phyloP scores from a whole-genome alignment of 2,797 vertebrate genomes.

The Sphenodon punctatus region DNA sequence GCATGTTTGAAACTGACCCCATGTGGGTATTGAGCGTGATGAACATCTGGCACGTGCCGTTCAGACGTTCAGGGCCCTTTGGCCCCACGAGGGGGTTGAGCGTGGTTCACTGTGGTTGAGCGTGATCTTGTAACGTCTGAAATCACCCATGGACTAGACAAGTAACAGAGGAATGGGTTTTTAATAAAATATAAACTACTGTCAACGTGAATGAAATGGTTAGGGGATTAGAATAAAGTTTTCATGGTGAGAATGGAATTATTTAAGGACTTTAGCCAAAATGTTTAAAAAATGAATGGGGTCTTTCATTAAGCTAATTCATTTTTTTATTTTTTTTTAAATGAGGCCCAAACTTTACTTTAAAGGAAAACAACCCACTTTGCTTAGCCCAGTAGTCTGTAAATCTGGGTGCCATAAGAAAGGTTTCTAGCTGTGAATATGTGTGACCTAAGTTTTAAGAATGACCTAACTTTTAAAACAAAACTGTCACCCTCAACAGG shows the following conservation, averaged over 20 bases:
- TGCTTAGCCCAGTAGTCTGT: neutral
- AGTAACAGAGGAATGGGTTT: neutral
- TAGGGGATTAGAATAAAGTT: neutral
- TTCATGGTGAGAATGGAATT: neutral
- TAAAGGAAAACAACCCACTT: neutral
- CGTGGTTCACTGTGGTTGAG: too few species aligned
- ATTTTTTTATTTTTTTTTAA: neutral
- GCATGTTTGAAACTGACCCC: too few species aligned
- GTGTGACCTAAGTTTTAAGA: neutral
- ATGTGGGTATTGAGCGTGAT: too few species aligned
- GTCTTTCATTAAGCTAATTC: neutral
- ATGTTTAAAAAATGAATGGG: neutral
- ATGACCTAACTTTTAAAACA: neutral
- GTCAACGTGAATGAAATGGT: neutral
- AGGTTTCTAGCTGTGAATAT: neutral
- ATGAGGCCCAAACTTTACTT: neutral
- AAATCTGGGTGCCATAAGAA: neutral
- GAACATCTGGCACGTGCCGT: too few species aligned
- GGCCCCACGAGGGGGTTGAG: too few species aligned
- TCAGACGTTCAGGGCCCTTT: too few species aligned
- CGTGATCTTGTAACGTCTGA: too few species aligned
- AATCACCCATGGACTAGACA: neutral
- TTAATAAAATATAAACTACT: neutral
- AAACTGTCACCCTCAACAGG: rapidly evolving
- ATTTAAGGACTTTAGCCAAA: neutral